Evolutionary conservation across 2,113 vertebrate species (phyloP), one percentile per base, ranked within the genome.

Genomic region (Phyllopteryx taeniolatus): DNA sequence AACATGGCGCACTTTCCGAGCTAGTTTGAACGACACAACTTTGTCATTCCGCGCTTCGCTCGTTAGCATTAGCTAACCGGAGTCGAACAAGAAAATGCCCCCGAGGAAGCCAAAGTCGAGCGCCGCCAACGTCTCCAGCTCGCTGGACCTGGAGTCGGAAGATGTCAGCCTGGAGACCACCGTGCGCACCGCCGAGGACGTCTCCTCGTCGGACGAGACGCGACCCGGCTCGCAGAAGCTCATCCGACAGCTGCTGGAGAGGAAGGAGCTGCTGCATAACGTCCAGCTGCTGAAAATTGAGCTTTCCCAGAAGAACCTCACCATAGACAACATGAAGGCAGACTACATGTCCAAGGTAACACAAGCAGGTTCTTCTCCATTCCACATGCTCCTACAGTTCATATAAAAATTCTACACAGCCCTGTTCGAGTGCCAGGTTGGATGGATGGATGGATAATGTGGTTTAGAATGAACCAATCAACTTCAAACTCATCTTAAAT

Each of bases 81-180:
- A 15, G 60, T 14, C 0, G 0, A 73, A 44, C 43, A 31, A 4
- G 33, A 81, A 78, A 46, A 99, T 98, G 98, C 95, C 96, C 14
- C 91, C 86, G 2, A 96, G 94, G 87, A 93, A 85, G 72, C 84
- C 82, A 51, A 87, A 89, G 76, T 71, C 82, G 15, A 92, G 53
- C 13, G 74, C 86, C 71, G 89, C 88, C 39, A 98, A 99, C 4
- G 59, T 95, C 46, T 99, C 96, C 54, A 98, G 95, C 85, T 99
- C 98, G 7, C 77, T 98, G 80, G 97, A 99, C 51, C 80, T 97
- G 81, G 97, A 98, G 86, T 98, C 96, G 13, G 98, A 99, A 88
- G 98, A 99, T 84, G 87, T 97, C 83, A 99, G 97, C 80, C 93
- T 99, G 82, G 98, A 99, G 91, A 99, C 96, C 3, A 98, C 96